These are phyloP conservation scores for Mamestra configurata DNA, from an alignment of 1,140 invertebrate genomes.

Conservation along the genomic window DNA sequence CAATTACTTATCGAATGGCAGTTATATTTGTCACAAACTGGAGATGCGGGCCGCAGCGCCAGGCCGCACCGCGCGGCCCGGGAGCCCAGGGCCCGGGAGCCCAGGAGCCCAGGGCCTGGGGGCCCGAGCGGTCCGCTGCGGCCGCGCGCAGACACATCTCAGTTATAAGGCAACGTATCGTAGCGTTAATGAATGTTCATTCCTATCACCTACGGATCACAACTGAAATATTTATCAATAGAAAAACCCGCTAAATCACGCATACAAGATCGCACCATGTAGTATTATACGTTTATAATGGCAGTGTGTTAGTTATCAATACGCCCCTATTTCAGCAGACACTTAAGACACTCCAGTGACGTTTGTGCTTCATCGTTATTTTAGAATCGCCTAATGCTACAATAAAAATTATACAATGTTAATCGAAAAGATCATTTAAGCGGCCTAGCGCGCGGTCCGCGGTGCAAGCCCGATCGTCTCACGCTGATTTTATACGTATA, in stretches of 20 bases:
- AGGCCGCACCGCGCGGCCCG: not conserved
- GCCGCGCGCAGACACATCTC: conserved; percentile 66
- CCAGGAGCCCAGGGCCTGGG: too few species aligned
- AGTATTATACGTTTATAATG: conserved; percentile 78
- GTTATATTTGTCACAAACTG: conserved; percentile 84
- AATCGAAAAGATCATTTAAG: conserved; percentile 79
- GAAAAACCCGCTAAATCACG: conserved; percentile 61
- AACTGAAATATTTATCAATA: conserved; percentile 55
- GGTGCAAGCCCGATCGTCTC: conserved; percentile 83
- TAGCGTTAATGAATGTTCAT: conserved; percentile 68
- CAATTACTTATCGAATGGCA: conserved; percentile 87
- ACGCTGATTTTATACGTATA: conserved; percentile 79
- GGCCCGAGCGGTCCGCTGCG: not conserved
- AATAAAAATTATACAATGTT: conserved; percentile 77
- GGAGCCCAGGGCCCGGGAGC: too few species aligned
- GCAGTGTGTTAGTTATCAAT: conserved; percentile 83
- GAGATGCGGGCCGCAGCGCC: conserved; percentile 57
- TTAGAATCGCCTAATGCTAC: conserved; percentile 80
- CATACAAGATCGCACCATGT: conserved; percentile 75
- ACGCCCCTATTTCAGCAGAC: conserved; percentile 66
- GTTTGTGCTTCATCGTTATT: conserved; percentile 83
- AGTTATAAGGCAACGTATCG: conserved; percentile 82
- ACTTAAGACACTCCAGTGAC: conserved; percentile 83
- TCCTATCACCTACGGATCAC: conserved; percentile 54
- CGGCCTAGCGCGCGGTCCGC: conserved; percentile 83